phyloP scores from a whole-genome alignment of 2,888 invertebrate genomes.

The Labia minor region DNA sequence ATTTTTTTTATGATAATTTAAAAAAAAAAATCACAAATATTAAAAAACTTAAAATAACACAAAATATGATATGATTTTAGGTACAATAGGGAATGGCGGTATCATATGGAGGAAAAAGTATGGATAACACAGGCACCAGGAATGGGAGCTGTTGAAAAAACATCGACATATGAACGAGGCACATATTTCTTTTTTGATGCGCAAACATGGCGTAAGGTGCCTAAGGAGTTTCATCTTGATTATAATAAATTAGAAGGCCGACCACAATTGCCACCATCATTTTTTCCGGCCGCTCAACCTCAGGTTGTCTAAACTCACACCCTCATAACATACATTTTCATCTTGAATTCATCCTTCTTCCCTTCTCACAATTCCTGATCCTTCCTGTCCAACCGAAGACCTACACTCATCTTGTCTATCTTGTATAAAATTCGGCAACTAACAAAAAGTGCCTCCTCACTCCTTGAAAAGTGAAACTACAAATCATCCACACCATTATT shows the following conservation, averaged over 20 bases:
- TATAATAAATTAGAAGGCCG: conserved; percentile 96
- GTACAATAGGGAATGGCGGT: conserved; percentile 98
- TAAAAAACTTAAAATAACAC: too few relatives aligned
- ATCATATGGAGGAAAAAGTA: conserved; percentile 97
- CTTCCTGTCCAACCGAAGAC: not conserved
- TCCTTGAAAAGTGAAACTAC: not conserved
- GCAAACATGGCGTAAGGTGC: conserved; percentile 96
- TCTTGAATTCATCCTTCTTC: not conserved
- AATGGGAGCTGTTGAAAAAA: conserved; percentile 88
- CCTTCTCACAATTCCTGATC: not conserved
- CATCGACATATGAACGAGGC: conserved; percentile 91
- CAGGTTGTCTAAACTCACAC: conserved; percentile 25
- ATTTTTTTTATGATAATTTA: too few relatives aligned
- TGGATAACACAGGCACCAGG: conserved; percentile 98
- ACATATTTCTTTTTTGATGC: conserved; percentile 99
- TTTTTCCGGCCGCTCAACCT: conserved; percentile 45
- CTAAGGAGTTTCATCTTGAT: conserved; percentile 97
- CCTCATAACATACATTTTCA: too few relatives aligned
- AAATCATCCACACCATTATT: not conserved
- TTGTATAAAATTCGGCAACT: not conserved
- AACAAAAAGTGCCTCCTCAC: not conserved
- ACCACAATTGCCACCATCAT: conserved; percentile 62
- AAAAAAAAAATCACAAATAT: too few relatives aligned
- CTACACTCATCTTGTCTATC: not conserved
- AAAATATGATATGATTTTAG: too few relatives aligned